phyloP scores from a whole-genome alignment of 2,797 vertebrate genomes.

The Rhynchotus rufescens region DNA sequence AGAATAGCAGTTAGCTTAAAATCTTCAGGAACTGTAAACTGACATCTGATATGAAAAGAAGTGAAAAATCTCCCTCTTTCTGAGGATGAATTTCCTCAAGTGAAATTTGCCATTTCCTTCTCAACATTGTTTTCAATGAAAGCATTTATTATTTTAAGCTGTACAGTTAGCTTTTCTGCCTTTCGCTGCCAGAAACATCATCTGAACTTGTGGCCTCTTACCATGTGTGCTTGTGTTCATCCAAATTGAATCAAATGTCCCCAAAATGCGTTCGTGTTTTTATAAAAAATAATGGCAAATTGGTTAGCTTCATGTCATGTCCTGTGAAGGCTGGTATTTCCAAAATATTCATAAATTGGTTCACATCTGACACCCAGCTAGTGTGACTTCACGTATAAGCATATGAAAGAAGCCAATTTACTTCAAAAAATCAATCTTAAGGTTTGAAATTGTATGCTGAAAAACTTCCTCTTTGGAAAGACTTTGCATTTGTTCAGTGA shows the following conservation, averaged over 20 bases:
- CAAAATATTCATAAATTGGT: background rate
- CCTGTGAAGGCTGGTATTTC: background rate
- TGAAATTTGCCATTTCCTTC: background rate
- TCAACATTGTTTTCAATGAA: conserved; percentile 12
- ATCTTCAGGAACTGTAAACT: background rate
- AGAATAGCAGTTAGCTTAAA: background rate
- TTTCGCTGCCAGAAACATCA: conserved; percentile 16
- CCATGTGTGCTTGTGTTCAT: background rate
- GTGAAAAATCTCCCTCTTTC: background rate
- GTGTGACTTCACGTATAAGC: no score
- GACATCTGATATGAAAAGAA: background rate
- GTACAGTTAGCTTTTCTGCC: background rate
- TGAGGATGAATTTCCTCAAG: background rate
- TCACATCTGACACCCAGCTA: background rate
- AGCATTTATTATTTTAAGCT: background rate
- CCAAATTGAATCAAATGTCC: background rate
- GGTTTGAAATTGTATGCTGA: background rate
- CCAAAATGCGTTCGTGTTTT: background rate
- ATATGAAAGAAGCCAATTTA: background rate
- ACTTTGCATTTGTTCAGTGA: background rate
- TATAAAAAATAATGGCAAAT: conserved; percentile 22
- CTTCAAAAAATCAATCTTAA: background rate
- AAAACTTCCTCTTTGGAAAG: background rate
- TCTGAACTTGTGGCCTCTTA: conserved; percentile 16
- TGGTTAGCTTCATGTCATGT: background rate